Percentiles rank a stretch among this genome's conserved stretches.
These are phyloP conservation scores for Diprion similis DNA, from an alignment of 1,140 invertebrate genomes.

Conservation along the genomic window DNA sequence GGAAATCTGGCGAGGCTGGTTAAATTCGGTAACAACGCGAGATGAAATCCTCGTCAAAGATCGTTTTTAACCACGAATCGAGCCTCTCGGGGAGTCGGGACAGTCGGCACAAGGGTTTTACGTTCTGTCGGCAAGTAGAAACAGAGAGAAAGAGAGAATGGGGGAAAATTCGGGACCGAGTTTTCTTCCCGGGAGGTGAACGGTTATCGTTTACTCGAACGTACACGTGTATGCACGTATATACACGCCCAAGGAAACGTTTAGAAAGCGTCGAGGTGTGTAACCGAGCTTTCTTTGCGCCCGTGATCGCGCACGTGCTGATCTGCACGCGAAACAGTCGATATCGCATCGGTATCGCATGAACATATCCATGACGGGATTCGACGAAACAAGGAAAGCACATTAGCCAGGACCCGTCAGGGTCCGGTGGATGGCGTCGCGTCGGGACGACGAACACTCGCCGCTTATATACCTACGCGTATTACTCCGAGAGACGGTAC, in stretches of 20 bases:
- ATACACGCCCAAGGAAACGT: not conserved
- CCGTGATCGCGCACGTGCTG: not conserved
- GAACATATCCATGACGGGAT: not conserved
- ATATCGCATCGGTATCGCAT: not conserved
- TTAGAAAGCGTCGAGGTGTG: not conserved
- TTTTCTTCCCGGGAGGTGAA: not conserved
- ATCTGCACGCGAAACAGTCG: not conserved
- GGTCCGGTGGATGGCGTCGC: not conserved
- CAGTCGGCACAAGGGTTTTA: no score
- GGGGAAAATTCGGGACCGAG: not conserved
- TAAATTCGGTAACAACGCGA: no score
- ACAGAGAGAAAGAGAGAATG: no score
- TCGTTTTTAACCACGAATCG: no score
- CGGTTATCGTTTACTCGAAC: not conserved
- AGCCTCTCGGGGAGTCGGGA: no score
- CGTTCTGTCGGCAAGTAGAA: no score
- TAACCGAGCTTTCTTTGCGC: not conserved
- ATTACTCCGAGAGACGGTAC: not conserved
- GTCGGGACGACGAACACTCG: not conserved
- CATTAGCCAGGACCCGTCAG: conserved; percentile 1
- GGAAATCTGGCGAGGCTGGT: no score
- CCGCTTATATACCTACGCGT: not conserved
- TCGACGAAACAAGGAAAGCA: not conserved
- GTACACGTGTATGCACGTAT: not conserved
- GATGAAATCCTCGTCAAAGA: not conserved